These are phyloP conservation scores for Aotus griseimembra DNA, from an alignment of 2,797 vertebrate species.

Conservation along the genomic window DNA sequence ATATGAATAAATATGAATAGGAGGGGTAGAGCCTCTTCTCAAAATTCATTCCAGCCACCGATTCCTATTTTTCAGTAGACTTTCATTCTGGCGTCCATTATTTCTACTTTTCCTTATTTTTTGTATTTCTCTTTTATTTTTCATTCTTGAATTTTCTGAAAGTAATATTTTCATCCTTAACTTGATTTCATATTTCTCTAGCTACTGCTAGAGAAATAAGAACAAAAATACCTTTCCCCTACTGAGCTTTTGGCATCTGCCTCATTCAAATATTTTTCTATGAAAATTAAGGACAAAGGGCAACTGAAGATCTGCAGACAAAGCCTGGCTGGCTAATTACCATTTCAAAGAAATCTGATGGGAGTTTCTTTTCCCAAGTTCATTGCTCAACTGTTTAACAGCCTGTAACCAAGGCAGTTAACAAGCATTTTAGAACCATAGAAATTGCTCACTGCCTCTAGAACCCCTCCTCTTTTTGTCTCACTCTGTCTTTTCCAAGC, in stretches of 20 bases:
- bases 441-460: background rate
- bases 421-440: background rate
- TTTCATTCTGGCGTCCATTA: slow-evolving; percentile 7
- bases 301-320: background rate
- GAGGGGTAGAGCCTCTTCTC: background rate
- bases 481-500: background rate
- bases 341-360: background rate
- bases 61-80: background rate
- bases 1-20: background rate
- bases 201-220: background rate
- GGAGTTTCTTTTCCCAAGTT: background rate
- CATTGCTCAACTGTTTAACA: background rate
- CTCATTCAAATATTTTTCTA: background rate
- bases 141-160: background rate
- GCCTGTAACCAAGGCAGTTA: background rate
- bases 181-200: background rate
- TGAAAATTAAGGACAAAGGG: background rate
- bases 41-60: background rate
- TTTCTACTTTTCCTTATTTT: background rate
- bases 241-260: background rate
- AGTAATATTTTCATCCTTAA: background rate
- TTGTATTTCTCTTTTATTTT: background rate
- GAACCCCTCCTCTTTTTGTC: background rate
- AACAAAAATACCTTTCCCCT: background rate
- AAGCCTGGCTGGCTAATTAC: background rate